These are phyloP conservation scores for Mustela lutreola DNA, from an alignment of 2,113 vertebrate genomes.

Conservation along the genomic window DNA sequence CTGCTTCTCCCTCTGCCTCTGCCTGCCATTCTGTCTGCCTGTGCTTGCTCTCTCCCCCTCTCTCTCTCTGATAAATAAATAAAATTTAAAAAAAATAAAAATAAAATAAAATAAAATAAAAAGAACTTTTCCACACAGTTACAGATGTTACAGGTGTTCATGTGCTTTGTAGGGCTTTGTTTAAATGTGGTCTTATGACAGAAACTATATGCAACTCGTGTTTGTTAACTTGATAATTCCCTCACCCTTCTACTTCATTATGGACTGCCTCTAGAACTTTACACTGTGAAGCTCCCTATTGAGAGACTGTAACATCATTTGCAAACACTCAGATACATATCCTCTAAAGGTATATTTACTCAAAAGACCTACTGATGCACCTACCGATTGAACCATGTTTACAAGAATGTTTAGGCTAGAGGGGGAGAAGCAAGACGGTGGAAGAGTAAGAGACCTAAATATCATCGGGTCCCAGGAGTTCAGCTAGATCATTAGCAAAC, in stretches of 20 bases:
- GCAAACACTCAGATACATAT: neutral
- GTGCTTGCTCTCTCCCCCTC: no score
- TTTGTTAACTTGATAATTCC: neutral
- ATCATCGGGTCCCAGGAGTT: no score
- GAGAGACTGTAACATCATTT: neutral
- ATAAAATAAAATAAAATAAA: no score
- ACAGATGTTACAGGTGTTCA: neutral
- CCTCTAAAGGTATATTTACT: constrained; percentile 1
- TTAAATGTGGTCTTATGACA: neutral
- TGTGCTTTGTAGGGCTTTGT: neutral
- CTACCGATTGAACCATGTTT: neutral
- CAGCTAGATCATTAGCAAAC: no score
- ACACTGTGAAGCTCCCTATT: neutral
- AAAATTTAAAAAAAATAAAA: no score
- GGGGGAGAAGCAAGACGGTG: no score
- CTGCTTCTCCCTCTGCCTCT: no score
- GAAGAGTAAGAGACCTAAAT: no score
- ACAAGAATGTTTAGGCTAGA: neutral
- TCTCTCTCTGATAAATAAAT: no score
- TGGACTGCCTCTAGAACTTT: neutral
- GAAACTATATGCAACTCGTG: neutral
- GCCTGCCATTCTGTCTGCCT: no score
- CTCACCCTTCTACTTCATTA: neutral
- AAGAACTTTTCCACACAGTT: neutral
- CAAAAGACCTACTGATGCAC: neutral